Conservation (phyloP, 2,113 vertebrate genomes). For the Hylia prasina region DNA sequence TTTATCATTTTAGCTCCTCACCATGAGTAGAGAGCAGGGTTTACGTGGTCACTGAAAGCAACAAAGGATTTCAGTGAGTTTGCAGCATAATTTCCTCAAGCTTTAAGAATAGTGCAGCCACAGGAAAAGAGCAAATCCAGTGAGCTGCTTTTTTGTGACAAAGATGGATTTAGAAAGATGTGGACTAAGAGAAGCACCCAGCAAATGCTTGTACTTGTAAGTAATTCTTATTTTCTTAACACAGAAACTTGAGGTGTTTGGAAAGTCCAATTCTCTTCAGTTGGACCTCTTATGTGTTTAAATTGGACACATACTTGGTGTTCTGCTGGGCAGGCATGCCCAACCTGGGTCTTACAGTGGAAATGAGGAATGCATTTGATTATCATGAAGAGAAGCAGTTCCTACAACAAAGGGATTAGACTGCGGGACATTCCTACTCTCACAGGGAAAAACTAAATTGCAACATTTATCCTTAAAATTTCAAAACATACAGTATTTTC, state of each 20-base stretch:
- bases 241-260: neutral
- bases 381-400: neutral
- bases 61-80: neutral
- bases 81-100: neutral
- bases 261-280: neutral
- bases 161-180: neutral
- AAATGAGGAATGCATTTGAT: neutral
- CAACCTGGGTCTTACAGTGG: neutral
- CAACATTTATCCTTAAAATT: neutral
- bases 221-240: neutral
- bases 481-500: neutral
- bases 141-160: neutral
- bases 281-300: neutral
- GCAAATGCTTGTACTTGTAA: neutral
- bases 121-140: neutral
- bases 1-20: slow-evolving; percentile 17
- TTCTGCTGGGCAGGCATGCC: neutral
- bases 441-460: neutral
- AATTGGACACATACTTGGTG: neutral
- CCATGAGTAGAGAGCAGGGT: neutral
- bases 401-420: neutral
- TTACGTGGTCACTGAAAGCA: neutral
- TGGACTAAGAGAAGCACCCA: neutral
- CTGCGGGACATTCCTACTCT: neutral
- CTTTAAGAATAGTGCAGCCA: neutral